These are phyloP conservation scores for Zaprionus ghesquierei DNA, from an alignment of 1,140 invertebrate genomes.

Conservation along the genomic window DNA sequence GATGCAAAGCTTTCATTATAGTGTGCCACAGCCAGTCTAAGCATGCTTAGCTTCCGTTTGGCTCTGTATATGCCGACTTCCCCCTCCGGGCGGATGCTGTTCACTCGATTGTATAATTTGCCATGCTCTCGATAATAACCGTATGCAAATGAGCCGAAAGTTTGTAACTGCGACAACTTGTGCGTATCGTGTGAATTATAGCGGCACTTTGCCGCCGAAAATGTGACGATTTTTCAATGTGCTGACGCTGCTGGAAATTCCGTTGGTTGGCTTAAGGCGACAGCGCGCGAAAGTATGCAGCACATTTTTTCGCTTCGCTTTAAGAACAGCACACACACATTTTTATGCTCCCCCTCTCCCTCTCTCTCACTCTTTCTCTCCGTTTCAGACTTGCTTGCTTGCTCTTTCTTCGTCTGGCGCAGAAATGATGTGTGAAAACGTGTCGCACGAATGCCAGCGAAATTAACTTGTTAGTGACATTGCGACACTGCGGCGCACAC, in stretches of 20 bases:
- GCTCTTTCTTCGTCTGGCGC: background rate
- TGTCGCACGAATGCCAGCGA: slow-evolving; percentile 45
- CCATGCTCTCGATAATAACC: background rate
- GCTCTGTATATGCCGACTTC: background rate
- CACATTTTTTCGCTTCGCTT: background rate
- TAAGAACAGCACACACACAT: background rate
- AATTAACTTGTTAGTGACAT: slow-evolving; percentile 74
- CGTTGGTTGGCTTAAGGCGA: background rate
- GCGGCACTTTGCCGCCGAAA: background rate
- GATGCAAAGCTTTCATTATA: background rate
- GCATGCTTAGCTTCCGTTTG: background rate
- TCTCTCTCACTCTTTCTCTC: background rate
- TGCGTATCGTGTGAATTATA: slow-evolving; percentile 2
- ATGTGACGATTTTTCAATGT: slow-evolving; percentile 1
- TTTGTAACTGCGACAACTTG: background rate
- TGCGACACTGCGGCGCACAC: slow-evolving; percentile 35
- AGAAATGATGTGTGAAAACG: slow-evolving; percentile 35
- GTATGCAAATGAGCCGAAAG: slow-evolving; percentile 13
- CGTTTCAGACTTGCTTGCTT: background rate
- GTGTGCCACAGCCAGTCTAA: background rate
- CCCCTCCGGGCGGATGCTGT: background rate
- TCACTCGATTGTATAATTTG: background rate
- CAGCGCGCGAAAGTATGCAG: background rate
- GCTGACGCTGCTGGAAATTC: background rate
- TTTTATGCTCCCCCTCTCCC: background rate